A percentile compares a stretch with the other conserved stretches of the same genome.
These are phyloP conservation scores for Seladonia tumulorum DNA, from an alignment of 2,888 invertebrate species.

Conservation along the genomic window DNA sequence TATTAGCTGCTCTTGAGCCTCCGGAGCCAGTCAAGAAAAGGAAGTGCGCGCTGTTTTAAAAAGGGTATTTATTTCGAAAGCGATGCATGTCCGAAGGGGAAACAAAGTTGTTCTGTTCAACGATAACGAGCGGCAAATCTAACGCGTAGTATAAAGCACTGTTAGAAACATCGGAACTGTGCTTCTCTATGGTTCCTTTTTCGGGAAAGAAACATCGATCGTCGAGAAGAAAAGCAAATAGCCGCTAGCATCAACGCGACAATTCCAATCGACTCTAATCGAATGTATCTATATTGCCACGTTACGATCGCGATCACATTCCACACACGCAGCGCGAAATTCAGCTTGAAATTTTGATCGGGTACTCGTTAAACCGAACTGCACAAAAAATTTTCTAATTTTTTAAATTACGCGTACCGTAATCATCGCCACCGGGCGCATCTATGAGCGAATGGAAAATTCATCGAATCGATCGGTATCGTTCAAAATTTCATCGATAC, in stretches of 20 bases:
- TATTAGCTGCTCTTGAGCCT: conserved; percentile 98
- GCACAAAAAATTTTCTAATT: conserved; percentile 59
- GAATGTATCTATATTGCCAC: conserved; percentile 23
- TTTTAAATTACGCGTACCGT: background rate
- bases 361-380: conserved; percentile 13
- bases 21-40: conserved; percentile 97
- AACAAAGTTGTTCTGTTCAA: conserved; percentile 48
- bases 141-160: conserved; percentile 63
- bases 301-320: conserved; percentile 55
- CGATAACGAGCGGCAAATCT: conserved; percentile 52
- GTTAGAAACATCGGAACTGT: conserved; percentile 54
- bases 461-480: background rate
- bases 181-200: conserved; percentile 42
- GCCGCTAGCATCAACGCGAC: conserved; percentile 60
- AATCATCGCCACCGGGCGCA: background rate
- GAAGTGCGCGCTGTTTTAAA: conserved; percentile 92
- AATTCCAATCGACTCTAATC: conserved; percentile 43
- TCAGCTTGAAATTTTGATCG: conserved; percentile 24
- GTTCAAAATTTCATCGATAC: conserved; percentile 3
- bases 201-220: conserved; percentile 38
- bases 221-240: conserved; percentile 26
- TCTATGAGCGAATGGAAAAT: background rate
- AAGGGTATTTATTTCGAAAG: conserved; percentile 50
- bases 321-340: conserved; percentile 41
- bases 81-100: conserved; percentile 47